phyloP scores from a whole-genome alignment of 2,797 vertebrate genomes.

The Sebastes itinus region DNA sequence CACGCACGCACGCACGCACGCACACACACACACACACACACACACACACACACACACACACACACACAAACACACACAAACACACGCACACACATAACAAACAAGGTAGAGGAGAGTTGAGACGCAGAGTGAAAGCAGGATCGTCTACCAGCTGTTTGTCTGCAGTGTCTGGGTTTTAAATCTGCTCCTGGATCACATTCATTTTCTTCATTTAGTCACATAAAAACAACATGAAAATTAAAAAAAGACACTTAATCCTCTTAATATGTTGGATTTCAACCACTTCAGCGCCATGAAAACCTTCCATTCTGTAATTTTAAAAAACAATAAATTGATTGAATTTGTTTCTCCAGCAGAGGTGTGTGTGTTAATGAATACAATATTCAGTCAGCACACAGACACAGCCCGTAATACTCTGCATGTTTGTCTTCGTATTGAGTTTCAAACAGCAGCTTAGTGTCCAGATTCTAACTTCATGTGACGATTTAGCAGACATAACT shows the following conservation, averaged over 20 bases:
- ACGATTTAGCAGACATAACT: no score
- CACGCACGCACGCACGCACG: conserved; percentile 2
- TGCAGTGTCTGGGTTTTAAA: background rate
- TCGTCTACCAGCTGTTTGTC: background rate
- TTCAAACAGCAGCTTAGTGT: no score
- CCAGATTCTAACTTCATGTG: no score
- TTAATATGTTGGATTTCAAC: no score
- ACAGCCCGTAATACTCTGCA: no score
- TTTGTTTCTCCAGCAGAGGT: no score
- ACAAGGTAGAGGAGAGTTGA: background rate
- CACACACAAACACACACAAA: background rate
- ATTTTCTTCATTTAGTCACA: background rate
- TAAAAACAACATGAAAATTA: background rate
- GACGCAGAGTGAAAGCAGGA: no score
- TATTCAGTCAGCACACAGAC: no score
- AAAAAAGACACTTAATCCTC: no score
- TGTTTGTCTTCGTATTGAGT: no score
- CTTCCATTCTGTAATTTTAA: background rate
- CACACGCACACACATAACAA: background rate
- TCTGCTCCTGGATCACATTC: background rate
- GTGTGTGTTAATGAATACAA: no score
- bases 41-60: background rate
- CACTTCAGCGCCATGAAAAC: background rate
- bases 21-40: background rate
- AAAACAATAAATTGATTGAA: no score